Evolutionary conservation across 2,888 invertebrate species (phyloP).

Genomic region (Pristionchus fissidentatus): DNA sequence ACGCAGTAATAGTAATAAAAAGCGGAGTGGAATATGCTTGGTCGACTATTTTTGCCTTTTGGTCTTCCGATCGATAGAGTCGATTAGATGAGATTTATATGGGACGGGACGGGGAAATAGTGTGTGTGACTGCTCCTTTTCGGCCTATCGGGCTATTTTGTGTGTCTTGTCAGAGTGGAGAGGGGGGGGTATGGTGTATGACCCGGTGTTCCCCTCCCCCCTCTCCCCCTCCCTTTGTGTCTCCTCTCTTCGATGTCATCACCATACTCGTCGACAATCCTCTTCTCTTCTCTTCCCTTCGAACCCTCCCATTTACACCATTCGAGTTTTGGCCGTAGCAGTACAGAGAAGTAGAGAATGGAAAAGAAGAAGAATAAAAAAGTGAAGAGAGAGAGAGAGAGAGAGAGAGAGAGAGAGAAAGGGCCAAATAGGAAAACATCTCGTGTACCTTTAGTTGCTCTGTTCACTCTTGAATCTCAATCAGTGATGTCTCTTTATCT

Average conservation of each 20-base stretch:
- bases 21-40: too few species aligned
- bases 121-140: too few species aligned
- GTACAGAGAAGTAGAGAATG: conserved; percentile 12
- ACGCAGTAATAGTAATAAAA: too few species aligned
- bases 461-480: neutral
- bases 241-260: conserved; percentile 5
- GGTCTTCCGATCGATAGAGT: too few species aligned
- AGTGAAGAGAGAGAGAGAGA: too few species aligned
- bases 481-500: neutral
- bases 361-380: conserved; percentile 3
- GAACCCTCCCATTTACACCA: conserved; percentile 2
- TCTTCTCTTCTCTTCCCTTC: neutral
- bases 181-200: neutral
- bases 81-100: too few species aligned
- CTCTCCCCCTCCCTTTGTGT: neutral
- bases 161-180: too few species aligned
- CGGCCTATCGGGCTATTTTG: too few species aligned
- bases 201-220: neutral
- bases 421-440: too few species aligned
- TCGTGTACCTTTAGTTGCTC: too few species aligned
- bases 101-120: neutral
- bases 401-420: too few species aligned
- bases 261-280: conserved; percentile 1
- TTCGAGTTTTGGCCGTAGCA: conserved; percentile 15
- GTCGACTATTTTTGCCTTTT: too few species aligned